phyloP scores from a whole-genome alignment of 2,888 invertebrate genomes.

The Penaeus monodon region DNA sequence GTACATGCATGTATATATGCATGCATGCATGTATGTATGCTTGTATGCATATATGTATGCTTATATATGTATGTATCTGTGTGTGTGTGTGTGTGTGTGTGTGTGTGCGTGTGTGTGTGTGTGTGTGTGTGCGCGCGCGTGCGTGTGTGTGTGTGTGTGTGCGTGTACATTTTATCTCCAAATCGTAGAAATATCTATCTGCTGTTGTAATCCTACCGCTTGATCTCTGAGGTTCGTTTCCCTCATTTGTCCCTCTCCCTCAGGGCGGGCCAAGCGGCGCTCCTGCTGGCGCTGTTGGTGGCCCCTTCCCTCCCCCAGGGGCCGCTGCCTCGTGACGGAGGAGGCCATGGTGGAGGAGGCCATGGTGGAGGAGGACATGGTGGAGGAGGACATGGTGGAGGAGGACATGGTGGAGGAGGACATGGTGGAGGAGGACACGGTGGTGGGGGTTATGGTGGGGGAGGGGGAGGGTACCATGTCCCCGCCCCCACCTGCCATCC shows the following conservation, averaged over 20 bases:
- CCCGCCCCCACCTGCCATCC: conserved; percentile 51
- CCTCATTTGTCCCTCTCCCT: neutral
- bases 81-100: too few relatives aligned
- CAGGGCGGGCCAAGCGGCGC: conserved; percentile 3
- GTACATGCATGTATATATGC: too few relatives aligned
- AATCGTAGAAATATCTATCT: too few relatives aligned
- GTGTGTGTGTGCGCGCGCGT: too few relatives aligned
- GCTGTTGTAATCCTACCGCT: too few relatives aligned
- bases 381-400: conserved; percentile 44
- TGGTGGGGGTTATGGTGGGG: neutral
- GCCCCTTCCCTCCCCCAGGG: conserved; percentile 33
- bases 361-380: conserved; percentile 13
- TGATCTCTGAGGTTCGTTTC: neutral
- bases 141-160: too few relatives aligned
- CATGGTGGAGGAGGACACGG: conserved; percentile 7
- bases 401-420: conserved; percentile 19
- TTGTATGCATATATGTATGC: too few relatives aligned
- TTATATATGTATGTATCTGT: too few relatives aligned
- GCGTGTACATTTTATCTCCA: too few relatives aligned
- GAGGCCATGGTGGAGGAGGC: neutral
- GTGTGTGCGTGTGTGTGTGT: too few relatives aligned
- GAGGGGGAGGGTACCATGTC: conserved; percentile 26
- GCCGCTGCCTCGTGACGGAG: conserved; percentile 21
- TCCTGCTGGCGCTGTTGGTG: conserved; percentile 15
- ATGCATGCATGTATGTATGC: too few relatives aligned